Conservation (phyloP, 1,140 invertebrate species). For the Trichonephila clavipes region DNA sequence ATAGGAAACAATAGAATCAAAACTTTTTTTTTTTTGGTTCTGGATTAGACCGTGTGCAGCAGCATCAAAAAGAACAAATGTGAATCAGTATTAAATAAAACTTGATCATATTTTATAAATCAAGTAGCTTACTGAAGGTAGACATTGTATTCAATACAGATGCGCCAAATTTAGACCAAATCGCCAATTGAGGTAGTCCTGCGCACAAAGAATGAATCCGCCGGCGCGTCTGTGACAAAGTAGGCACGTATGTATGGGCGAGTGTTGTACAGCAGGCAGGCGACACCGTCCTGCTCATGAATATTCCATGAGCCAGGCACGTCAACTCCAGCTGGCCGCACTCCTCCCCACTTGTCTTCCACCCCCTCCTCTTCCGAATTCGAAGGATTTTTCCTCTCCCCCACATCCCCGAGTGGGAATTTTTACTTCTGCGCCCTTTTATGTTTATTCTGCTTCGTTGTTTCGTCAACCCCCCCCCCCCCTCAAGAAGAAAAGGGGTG, state of each 20-base stretch:
- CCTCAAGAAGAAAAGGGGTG: background rate
- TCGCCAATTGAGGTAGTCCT: slow-evolving; percentile 47
- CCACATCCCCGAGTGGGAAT: slow-evolving; percentile 6
- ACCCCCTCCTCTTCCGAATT: slow-evolving; percentile 47
- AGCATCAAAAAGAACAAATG: too few species aligned
- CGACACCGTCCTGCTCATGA: slow-evolving; percentile 75
- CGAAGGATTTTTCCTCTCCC: slow-evolving; percentile 39
- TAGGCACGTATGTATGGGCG: slow-evolving; percentile 73
- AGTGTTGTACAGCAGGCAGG: slow-evolving; percentile 58
- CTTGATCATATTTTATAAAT: too few species aligned
- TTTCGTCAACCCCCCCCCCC: background rate
- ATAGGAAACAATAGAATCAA: too few species aligned
- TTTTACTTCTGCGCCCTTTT: slow-evolving; percentile 67
- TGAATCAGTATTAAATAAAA: too few species aligned
- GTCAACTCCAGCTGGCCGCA: slow-evolving; percentile 57
- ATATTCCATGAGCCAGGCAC: slow-evolving; percentile 75
- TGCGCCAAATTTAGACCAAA: background rate
- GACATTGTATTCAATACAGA: too few species aligned
- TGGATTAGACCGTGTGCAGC: too few species aligned
- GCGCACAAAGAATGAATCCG: slow-evolving; percentile 39
- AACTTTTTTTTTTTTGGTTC: too few species aligned
- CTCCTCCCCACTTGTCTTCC: slow-evolving; percentile 9
- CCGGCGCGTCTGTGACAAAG: slow-evolving; percentile 73
- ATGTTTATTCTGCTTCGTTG: slow-evolving; percentile 22
- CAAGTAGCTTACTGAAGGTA: too few species aligned